phyloP scores from a whole-genome alignment of 2,797 vertebrate genomes.

The Bucorvus abyssinicus region DNA sequence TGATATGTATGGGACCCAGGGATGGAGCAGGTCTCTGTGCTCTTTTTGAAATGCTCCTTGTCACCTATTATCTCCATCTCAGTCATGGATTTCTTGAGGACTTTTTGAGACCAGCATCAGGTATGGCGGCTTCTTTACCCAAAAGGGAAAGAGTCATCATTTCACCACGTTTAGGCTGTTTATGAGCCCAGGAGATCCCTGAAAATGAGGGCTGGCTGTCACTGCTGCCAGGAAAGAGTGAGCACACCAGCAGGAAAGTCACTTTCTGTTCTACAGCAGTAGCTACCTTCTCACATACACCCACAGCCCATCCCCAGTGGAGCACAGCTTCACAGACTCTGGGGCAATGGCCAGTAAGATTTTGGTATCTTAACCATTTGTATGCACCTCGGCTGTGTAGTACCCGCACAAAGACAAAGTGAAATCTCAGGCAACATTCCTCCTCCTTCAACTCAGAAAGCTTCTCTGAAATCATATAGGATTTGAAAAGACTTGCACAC shows the following conservation, averaged over 20 bases:
- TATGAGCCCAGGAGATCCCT: neutral
- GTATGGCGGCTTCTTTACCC: neutral
- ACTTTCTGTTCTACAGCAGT: neutral
- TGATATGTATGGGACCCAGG: neutral
- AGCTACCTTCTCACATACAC: neutral
- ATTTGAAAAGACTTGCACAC: neutral
- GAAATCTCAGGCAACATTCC: neutral
- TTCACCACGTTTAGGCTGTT: neutral
- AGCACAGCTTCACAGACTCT: neutral
- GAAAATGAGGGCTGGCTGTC: neutral
- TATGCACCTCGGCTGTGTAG: neutral
- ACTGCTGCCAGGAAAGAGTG: neutral
- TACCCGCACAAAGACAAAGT: neutral
- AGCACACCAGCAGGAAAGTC: neutral
- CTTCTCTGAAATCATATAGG: neutral
- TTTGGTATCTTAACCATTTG: neutral
- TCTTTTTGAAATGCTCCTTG: neutral
- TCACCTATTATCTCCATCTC: neutral
- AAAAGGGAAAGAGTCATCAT: neutral
- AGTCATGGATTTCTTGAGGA: neutral
- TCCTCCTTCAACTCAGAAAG: neutral
- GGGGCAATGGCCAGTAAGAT: neutral
- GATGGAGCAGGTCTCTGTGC: neutral
- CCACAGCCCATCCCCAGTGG: neutral
- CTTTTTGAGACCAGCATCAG: neutral